Evolutionary conservation across 2,113 vertebrate species (phyloP).

Genomic region (Thryonomys swinderianus): DNA sequence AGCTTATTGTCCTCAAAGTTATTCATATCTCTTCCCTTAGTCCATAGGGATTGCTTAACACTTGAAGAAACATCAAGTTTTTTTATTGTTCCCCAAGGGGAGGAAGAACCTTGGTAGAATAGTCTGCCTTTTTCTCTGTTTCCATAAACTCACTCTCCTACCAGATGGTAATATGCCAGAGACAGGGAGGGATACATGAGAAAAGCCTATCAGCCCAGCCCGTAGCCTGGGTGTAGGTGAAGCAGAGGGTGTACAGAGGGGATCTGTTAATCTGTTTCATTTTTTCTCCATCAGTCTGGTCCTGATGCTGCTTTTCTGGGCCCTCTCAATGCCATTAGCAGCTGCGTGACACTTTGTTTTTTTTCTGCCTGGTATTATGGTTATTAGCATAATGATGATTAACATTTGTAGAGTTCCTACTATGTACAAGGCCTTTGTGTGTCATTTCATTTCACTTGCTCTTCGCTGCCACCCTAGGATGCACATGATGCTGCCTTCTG

Average conservation of each 20-base stretch:
- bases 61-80: slow-evolving; percentile 45
- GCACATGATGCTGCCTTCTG: neutral
- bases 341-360: neutral
- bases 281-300: neutral
- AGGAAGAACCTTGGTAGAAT: neutral
- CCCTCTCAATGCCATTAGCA: neutral
- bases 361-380: neutral
- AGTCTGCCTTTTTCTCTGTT: neutral
- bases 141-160: neutral
- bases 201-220: neutral
- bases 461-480: neutral
- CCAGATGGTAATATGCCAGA: neutral
- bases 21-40: slow-evolving; percentile 6
- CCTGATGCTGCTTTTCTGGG: neutral
- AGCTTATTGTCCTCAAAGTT: slow-evolving; percentile 28
- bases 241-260: neutral
- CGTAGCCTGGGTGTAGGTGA: neutral
- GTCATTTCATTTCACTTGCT: neutral
- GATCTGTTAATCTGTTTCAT: neutral
- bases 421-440: fast-evolving
- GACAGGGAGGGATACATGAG: neutral
- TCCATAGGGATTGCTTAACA: slow-evolving; percentile 25
- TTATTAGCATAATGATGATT: neutral
- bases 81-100: neutral
- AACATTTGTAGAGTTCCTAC: neutral